phyloP scores from a whole-genome alignment of 2,113 vertebrate species.

The Gallinago jamesoni region DNA sequence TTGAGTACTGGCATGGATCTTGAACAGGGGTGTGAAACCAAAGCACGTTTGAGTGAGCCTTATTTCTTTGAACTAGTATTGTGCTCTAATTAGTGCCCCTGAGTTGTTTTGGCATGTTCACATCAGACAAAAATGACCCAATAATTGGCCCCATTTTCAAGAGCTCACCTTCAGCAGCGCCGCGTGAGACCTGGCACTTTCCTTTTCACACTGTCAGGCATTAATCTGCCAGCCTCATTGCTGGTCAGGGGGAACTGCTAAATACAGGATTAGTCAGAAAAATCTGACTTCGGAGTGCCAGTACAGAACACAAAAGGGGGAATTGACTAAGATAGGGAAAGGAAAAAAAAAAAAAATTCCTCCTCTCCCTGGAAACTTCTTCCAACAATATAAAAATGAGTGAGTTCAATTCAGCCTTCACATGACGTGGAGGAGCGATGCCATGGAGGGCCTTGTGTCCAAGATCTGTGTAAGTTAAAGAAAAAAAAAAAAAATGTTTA shows the following conservation, averaged over 20 bases:
- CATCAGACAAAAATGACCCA: constrained; percentile 4
- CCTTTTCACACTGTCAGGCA: not conserved
- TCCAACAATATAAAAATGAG: not conserved
- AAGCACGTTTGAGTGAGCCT: rapidly evolving
- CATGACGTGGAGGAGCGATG: not conserved
- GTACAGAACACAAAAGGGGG: not conserved
- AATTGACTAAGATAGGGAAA: not conserved
- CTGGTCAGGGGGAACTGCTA: not conserved
- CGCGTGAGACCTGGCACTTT: not conserved
- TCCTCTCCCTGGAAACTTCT: not conserved
- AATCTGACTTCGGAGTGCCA: not conserved
- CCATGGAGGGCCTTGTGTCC: not conserved
- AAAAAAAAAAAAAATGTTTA: not conserved
- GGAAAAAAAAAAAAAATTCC: not conserved
- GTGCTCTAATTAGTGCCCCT: not conserved
- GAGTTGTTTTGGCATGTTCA: not conserved
- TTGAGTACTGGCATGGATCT: not conserved
- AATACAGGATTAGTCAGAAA: not conserved
- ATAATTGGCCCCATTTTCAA: not conserved
- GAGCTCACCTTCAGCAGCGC: not conserved
- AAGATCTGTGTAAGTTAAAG: not conserved
- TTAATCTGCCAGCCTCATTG: not conserved
- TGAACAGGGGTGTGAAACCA: not conserved
- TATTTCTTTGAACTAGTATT: not conserved
- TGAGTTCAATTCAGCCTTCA: not conserved